phyloP scores from a whole-genome alignment of 2,888 invertebrate species.

The Trichogramma dendrolimi region DNA sequence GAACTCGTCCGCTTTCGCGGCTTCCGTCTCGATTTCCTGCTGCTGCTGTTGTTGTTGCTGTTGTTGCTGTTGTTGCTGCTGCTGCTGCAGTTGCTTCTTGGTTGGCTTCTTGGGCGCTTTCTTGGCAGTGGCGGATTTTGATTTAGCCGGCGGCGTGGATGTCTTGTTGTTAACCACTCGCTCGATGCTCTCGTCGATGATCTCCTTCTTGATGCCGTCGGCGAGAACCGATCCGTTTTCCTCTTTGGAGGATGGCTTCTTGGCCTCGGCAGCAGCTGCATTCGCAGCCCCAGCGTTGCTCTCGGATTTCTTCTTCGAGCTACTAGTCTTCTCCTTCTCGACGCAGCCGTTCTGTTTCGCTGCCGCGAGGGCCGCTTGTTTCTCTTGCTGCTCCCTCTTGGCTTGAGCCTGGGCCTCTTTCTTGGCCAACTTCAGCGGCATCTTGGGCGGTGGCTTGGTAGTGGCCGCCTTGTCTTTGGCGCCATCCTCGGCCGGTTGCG shows the following conservation, averaged over 20 bases:
- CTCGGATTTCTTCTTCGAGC: too few species aligned
- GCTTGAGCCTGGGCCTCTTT: too few species aligned
- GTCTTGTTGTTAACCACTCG: conserved; percentile 26
- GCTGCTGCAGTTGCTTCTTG: conserved; percentile 7
- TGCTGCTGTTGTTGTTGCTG: conserved; percentile 4
- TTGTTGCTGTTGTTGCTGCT: conserved; percentile 16
- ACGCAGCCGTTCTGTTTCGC: too few species aligned
- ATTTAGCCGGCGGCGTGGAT: conserved; percentile 37
- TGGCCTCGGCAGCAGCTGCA: conserved; percentile 21
- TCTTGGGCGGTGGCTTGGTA: too few species aligned
- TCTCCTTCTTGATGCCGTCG: conserved; percentile 43
- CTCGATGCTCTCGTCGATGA: conserved; percentile 37
- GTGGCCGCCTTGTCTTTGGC: too few species aligned
- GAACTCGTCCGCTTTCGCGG: background rate
- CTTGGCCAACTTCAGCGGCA: too few species aligned
- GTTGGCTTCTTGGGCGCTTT: conserved; percentile 13
- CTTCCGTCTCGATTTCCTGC: background rate
- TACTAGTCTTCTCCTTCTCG: too few species aligned
- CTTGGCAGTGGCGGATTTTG: conserved; percentile 19
- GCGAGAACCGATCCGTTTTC: conserved; percentile 26
- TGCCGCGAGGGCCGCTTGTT: too few species aligned
- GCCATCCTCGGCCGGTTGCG: too few species aligned
- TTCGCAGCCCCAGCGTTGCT: too few species aligned
- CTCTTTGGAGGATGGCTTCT: conserved; percentile 1
- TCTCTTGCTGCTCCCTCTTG: too few species aligned